A percentile compares a stretch with the other conserved stretches of the same genome.
Conservation (phyloP, 2,888 invertebrate species). For the Tyria jacobaeae region DNA sequence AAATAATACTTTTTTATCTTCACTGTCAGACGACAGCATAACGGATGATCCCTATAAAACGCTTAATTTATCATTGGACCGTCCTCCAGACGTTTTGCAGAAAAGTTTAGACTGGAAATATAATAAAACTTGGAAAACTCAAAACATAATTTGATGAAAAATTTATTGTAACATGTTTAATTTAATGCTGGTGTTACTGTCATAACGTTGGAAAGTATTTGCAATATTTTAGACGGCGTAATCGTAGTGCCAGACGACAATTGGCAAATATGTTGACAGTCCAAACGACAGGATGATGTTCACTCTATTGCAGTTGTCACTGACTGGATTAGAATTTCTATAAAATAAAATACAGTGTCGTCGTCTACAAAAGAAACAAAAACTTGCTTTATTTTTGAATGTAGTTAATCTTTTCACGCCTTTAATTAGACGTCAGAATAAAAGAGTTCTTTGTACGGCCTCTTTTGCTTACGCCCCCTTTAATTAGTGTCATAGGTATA, state of each 20-base stretch:
- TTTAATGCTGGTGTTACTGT: conserved; percentile 17
- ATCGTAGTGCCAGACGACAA: conserved; percentile 15
- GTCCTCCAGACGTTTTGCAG: conserved; percentile 61
- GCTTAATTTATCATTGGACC: conserved; percentile 68
- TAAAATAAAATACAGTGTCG: not conserved
- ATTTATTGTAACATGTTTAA: conserved; percentile 32
- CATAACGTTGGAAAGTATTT: conserved; percentile 23
- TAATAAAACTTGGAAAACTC: conserved; percentile 42
- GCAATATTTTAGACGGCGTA: conserved; percentile 18
- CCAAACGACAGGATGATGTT: conserved; percentile 3
- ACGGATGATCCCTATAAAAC: conserved; percentile 50
- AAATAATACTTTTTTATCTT: conserved; percentile 26
- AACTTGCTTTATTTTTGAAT: conserved; percentile 17
- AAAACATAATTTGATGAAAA: conserved; percentile 52
- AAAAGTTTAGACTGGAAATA: conserved; percentile 50
- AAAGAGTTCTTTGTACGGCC: conserved; percentile 29
- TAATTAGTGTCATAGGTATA: conserved; percentile 35
- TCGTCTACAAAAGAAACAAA: not conserved
- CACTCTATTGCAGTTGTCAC: conserved; percentile 8
- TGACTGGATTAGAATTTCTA: conserved; percentile 5
- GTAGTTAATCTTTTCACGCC: conserved; percentile 42
- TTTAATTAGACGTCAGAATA: conserved; percentile 36
- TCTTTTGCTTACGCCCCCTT: conserved; percentile 24
- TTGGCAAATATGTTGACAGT: conserved; percentile 28
- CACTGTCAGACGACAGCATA: conserved; percentile 1